Base-by-base conservation (phyloP, 2,113 vertebrate genomes). In the Calonectris borealis region DNA sequence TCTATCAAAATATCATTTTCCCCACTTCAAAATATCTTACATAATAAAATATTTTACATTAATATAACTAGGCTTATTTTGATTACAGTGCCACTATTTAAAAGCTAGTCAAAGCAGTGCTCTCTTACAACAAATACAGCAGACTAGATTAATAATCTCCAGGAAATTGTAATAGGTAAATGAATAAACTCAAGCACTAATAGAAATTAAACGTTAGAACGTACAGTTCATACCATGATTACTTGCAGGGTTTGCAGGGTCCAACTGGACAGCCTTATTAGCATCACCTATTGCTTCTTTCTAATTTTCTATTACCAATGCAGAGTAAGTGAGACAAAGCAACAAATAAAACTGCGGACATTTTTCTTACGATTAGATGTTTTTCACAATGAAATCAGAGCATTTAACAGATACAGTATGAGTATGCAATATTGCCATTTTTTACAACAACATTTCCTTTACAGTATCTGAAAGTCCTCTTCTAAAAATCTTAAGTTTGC, bases 201-300 rank as follows among this genome's bases (percentile, higher is more conserved):
- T 3, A 44, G 18, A 65, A 75, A 42, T 40, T 16, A 62, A 60
- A 54, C 44, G n/a, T 61, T 78, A 73, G 69, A 70, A 60, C 16
- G 57, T 49, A 25, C 4, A 75, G 80, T 77, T 92, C 7, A 17
- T 44, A 57, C 25, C 55, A 57, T 10, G 36, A 64, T 51, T 71
- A 83, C 52, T 85, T 80, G 95, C 62, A 55, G 24, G 36, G 16
- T 97, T 97, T 62, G 40, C 29, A 90, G 61, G 52, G 25, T 94
- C 81, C 61, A 88, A n/a, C 38, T 51, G 34, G 77, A 89, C 22
- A 83, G n/a, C n/a, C 57, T 93, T 68, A 70, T 86, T 94, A 92
- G 48, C 77, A 94, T 95, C 55, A 64, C 51, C 58, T 79, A 73
- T n/a, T 70, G 25, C 76, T 93, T 95, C 83, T 92, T 78, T 90